phyloP scores from a whole-genome alignment of 2,888 invertebrate genomes.

The Linnaemya vulpina region DNA sequence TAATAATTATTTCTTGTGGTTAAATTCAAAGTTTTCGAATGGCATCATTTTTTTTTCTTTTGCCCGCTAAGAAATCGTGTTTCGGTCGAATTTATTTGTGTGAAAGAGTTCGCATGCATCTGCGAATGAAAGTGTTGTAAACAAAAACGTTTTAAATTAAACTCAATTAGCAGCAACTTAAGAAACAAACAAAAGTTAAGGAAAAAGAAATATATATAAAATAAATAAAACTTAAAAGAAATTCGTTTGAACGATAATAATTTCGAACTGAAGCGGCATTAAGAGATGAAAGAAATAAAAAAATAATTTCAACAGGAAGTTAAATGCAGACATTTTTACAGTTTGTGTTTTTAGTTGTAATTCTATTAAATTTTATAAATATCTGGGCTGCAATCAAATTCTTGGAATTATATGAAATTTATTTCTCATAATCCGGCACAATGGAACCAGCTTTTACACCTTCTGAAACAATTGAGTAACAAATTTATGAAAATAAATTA shows the following conservation, averaged over 20 bases:
- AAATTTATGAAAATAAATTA: too few relatives aligned
- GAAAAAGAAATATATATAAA: not conserved
- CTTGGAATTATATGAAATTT: too few relatives aligned
- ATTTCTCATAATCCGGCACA: too few relatives aligned
- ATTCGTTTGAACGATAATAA: not conserved
- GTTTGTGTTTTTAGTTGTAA: too few relatives aligned
- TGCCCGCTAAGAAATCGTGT: not conserved
- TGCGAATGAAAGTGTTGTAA: slow-evolving; percentile 60
- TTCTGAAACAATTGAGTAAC: too few relatives aligned
- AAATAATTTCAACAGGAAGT: too few relatives aligned
- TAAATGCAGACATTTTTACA: too few relatives aligned
- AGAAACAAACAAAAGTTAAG: slow-evolving; percentile 33
- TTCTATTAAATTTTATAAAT: too few relatives aligned
- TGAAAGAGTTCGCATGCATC: slow-evolving; percentile 58
- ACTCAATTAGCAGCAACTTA: slow-evolving; percentile 56
- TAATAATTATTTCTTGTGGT: slow-evolving; percentile 16
- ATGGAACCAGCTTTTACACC: too few relatives aligned
- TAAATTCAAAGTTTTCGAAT: not conserved
- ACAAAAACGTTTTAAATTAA: slow-evolving; percentile 55
- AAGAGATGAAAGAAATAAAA: not conserved
- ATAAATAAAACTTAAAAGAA: too few relatives aligned
- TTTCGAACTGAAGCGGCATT: not conserved
- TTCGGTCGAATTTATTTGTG: not conserved
- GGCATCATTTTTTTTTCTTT: not conserved
- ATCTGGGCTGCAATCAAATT: too few relatives aligned